Evolutionary conservation across 2,888 invertebrate species (phyloP), one percentile per base, ranked within the genome.

Genomic region (Drosophila affinis): DNA sequence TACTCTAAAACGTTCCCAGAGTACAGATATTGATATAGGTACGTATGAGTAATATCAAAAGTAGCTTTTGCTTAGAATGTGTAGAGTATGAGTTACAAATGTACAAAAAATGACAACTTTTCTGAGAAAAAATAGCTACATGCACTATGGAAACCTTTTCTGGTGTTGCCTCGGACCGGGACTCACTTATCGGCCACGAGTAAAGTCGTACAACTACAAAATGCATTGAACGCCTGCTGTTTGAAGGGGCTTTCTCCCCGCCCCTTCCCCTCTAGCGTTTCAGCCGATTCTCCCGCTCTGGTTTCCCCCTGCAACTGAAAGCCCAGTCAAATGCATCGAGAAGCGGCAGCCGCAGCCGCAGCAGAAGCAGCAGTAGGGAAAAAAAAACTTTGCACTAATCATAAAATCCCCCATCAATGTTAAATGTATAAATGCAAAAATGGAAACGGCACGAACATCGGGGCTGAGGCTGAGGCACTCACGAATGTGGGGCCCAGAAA

Each of bases 401-500:
- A 81, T 74, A 55, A 65, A 74, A 74, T 75, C 54, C 72, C 75
- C 77, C 83, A 62, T 57, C 61, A 55, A 64, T 48, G 67, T 39
- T 51, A 62, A 62, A 73, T 62, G 53, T 52, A 55, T 57, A 62
- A 67, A 73, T 64, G 67, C 57, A 62, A 58, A 67, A 68, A 73
- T 67, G 67, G 60, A 82, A 70, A 52, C 68, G 62, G 81, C 82
- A 88, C 89, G 85, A 89, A 87, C 87, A 75, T 52, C 61, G 18
- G 14, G 18, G 17, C n/a, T 57, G 61, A 27, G 60, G 32, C 18
- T 32, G 75, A 72, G 55, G 34, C 68, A 62, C 70, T 55, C 70
- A 74, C 74, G 72, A 65, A 72, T 63, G 39, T 14, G 39, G 51
- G 52, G 62, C 63, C 60, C 59, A 72, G 49, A 64, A 78, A 71